A percentile compares a stretch with the other conserved stretches of the same genome.
These are phyloP conservation scores for Diorhabda carinulata DNA, from an alignment of 1,140 invertebrate genomes.

Conservation along the genomic window DNA sequence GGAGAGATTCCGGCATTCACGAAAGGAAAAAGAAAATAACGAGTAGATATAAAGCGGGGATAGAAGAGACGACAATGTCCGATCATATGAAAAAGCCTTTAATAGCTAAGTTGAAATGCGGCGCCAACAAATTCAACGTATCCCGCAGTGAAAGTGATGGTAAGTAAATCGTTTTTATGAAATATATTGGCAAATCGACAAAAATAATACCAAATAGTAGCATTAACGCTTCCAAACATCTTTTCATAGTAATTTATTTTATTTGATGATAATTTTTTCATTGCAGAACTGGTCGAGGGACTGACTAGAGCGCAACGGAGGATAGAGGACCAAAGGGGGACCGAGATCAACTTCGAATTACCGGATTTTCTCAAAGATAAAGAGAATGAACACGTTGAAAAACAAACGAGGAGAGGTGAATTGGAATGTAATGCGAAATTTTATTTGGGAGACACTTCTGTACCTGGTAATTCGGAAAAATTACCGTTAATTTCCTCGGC, in stretches of 20 bases:
- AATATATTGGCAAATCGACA: too few relatives aligned
- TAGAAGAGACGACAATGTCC: slow-evolving; percentile 30
- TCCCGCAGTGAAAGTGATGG: slow-evolving; percentile 66
- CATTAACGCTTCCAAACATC: not conserved
- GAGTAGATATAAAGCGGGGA: slow-evolving; percentile 36
- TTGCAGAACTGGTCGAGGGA: slow-evolving; percentile 60
- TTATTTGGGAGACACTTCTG: not conserved
- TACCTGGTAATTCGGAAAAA: not conserved
- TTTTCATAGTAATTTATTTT: too few relatives aligned
- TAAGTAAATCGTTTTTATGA: slow-evolving; percentile 38
- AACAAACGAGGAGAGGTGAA: slow-evolving; percentile 7
- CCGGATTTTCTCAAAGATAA: slow-evolving; percentile 73
- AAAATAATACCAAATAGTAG: too few relatives aligned
- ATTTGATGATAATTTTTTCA: not conserved
- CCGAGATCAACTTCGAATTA: slow-evolving; percentile 75
- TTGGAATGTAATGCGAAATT: slow-evolving; percentile 13
- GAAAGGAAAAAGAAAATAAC: slow-evolving; percentile 43
- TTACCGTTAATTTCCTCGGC: not conserved
- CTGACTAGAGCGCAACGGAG: slow-evolving; percentile 71
- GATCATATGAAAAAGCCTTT: slow-evolving; percentile 53
- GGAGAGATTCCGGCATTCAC: slow-evolving; percentile 57
- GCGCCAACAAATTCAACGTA: slow-evolving; percentile 63
- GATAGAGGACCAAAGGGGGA: slow-evolving; percentile 77
- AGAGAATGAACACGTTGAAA: slow-evolving; percentile 42
- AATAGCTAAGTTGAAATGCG: slow-evolving; percentile 67